Base-by-base conservation (phyloP, 2,797 vertebrate species). In the Melanotaenia trifasciata region DNA sequence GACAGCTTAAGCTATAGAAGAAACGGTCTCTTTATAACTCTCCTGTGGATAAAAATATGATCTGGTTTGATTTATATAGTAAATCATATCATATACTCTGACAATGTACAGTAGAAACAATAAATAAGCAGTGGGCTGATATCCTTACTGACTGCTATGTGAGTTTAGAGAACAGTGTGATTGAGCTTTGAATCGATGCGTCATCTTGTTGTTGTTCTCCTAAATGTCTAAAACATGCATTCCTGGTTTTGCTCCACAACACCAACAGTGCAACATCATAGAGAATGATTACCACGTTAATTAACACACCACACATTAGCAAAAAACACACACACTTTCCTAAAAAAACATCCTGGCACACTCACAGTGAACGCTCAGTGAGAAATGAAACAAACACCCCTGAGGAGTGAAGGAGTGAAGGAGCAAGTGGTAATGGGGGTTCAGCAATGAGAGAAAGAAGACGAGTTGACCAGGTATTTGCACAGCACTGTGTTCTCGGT, bases 21-120 rank as follows among this genome's bases (percentile, higher is more conserved):
- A 85, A 78, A 50, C 60, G n/a, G 56, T 68, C n/a, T 69, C 61
- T 45, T 51, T 76, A 85, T 71, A 81, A 47, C 61, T 88, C 83
- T 86, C 35, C 69, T 66, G 69, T 78, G 40, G 56, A 75, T 87
- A 91, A 59, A 89, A 88, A 90, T 90, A 89, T 58, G 59, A 76
- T 89, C 66, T 78, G 60, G 76, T 72, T 78, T 70, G 70, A 82
- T 74, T 74, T 70, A 73, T 70, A 73, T 51, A 74, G 67, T 72
- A 83, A 69, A 54, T 76, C 16, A 32, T 75, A 47, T 88, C 65
- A 77, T 87, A 85, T 76, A 83, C 71, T 90, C 83, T 90, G 81
- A 79, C 86, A 89, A 90, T 91, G 74, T 91, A 89, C 86, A 90
- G 70, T 90, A 90, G 87, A 86, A 89, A 91, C 89, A 90, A 87